Conservation (phyloP, 2,797 vertebrate genomes). For the Amniataba percoides region DNA sequence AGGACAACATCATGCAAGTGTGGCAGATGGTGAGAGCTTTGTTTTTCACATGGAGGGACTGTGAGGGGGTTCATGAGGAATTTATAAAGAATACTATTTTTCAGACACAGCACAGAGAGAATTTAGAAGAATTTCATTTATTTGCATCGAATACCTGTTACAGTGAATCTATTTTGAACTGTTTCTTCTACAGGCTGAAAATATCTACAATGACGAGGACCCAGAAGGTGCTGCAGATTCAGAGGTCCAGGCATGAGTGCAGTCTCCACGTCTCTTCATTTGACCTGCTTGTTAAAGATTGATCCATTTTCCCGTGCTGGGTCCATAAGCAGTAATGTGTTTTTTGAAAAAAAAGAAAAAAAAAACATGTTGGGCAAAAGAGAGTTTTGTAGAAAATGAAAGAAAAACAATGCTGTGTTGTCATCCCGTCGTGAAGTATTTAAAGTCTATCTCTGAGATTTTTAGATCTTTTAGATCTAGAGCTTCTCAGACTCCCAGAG, state of each 20-base stretch:
- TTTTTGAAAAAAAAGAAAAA: constrained; percentile 25
- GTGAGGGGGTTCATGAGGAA: neutral
- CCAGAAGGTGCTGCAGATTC: constrained; percentile 95
- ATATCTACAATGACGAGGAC: constrained; percentile 98
- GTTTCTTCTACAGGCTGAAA: constrained; percentile 90
- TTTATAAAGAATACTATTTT: neutral
- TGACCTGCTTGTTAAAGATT: constrained; percentile 60
- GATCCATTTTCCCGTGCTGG: constrained; percentile 54
- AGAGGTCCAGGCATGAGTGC: constrained; percentile 91
- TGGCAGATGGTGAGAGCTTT: constrained; percentile 91
- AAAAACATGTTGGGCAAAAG: constrained; percentile 52
- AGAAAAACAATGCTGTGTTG: constrained; percentile 44
- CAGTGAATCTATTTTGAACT: neutral
- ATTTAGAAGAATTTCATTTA: constrained; percentile 36
- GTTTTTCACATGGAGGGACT: neutral
- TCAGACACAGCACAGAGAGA: neutral
- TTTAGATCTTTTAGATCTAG: constrained; percentile 58
- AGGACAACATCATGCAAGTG: constrained; percentile 98
- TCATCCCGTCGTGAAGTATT: constrained; percentile 64
- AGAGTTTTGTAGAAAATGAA: constrained; percentile 56
- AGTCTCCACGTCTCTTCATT: constrained; percentile 40
- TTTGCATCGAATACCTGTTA: neutral
- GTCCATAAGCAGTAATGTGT: constrained; percentile 38
- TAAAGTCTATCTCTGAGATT: constrained; percentile 51
- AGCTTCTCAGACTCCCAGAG: constrained; percentile 43